Conservation (phyloP, 2,113 vertebrate species). For the Hiodon alosoides region DNA sequence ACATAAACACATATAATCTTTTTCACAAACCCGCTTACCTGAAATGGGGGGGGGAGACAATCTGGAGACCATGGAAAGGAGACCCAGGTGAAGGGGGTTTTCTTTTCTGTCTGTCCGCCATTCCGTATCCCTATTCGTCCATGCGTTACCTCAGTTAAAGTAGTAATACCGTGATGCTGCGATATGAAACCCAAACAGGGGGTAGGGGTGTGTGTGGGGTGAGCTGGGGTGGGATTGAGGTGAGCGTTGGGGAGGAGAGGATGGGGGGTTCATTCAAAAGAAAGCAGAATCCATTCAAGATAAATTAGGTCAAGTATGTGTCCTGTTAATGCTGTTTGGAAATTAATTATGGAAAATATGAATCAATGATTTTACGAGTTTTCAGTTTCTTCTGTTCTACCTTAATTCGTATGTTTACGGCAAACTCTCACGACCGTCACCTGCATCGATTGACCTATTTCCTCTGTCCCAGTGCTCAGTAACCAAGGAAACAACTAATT, state of each 20-base stretch:
- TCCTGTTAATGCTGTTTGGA: too few relatives aligned
- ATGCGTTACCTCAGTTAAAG: slow-evolving; percentile 24
- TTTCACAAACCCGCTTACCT: slow-evolving; percentile 54
- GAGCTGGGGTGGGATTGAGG: not conserved
- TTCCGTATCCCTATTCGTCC: slow-evolving; percentile 51
- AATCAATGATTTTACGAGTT: not conserved
- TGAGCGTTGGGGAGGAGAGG: too few relatives aligned
- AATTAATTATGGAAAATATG: too few relatives aligned
- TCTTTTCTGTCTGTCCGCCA: slow-evolving; percentile 79
- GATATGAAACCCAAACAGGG: not conserved
- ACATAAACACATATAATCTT: not conserved
- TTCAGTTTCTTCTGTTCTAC: not conserved
- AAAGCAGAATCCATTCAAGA: too few relatives aligned
- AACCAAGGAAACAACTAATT: not conserved
- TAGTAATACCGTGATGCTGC: slow-evolving; percentile 1
- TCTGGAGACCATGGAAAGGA: slow-evolving; percentile 66
- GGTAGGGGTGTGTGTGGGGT: slow-evolving; percentile 5
- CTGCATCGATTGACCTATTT: not conserved
- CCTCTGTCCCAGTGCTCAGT: not conserved
- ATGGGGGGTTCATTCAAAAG: too few relatives aligned
- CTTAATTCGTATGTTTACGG: not conserved
- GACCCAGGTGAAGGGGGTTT: slow-evolving; percentile 64
- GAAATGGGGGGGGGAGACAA: slow-evolving; percentile 74
- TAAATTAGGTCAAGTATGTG: too few relatives aligned
- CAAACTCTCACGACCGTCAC: not conserved